A percentile compares a stretch with the other conserved stretches of the same genome.
Evolutionary conservation across 2,113 vertebrate species (phyloP).

Genomic region (Stegostoma tigrinum): DNA sequence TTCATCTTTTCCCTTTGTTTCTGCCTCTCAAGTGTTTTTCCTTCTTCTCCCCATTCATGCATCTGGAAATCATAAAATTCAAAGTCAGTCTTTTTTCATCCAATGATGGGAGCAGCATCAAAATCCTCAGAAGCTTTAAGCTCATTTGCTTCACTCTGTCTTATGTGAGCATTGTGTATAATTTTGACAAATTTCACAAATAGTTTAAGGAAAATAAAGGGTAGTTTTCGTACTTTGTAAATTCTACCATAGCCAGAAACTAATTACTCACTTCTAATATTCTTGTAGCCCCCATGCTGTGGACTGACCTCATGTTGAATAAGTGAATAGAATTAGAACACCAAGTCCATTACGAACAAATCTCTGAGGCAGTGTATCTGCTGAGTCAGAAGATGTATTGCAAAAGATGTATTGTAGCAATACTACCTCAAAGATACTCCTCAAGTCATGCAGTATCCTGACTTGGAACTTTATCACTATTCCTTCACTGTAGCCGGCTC

Average conservation of each 20-base stretch:
- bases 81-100: neutral
- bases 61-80: neutral
- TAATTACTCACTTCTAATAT: neutral
- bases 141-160: neutral
- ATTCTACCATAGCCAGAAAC: neutral
- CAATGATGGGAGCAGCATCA: neutral
- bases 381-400: neutral
- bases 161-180: neutral
- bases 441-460: no score
- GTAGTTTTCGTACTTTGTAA: neutral
- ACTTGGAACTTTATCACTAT: no score
- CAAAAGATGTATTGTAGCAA: neutral
- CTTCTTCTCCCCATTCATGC: neutral
- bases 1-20: neutral
- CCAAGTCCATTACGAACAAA: neutral
- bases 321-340: neutral
- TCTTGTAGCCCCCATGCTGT: neutral
- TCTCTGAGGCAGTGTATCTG: neutral
- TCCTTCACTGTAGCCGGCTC: no score
- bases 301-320: neutral
- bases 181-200: neutral
- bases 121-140: neutral
- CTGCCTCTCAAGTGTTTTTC: neutral
- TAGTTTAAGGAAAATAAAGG: neutral
- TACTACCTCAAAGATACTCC: no score